Percentiles rank a stretch among this genome's conserved stretches.
Conservation (phyloP, 2,888 invertebrate genomes). For the Dryocosmus kuriphilus region DNA sequence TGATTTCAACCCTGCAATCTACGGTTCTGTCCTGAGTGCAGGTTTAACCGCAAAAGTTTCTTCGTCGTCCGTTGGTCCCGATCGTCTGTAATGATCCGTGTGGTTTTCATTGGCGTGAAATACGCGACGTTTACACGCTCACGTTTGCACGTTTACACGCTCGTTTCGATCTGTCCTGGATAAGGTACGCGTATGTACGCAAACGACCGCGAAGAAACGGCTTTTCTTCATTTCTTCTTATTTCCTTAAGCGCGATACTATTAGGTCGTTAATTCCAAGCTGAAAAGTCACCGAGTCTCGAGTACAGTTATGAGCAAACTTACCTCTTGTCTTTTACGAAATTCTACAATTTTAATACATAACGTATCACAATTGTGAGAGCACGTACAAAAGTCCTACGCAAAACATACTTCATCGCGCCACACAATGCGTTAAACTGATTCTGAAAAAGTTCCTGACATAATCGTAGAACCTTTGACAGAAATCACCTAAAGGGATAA, state of each 20-base stretch:
- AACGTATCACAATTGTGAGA: neutral
- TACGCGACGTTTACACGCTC: constrained; percentile 60
- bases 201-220: constrained; percentile 19
- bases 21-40: constrained; percentile 46
- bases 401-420: neutral
- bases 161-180: constrained; percentile 56
- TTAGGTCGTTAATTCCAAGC: constrained; percentile 17
- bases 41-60: constrained; percentile 60
- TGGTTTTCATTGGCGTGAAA: constrained; percentile 67
- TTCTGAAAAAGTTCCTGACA: too few relatives aligned
- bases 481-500: too few relatives aligned
- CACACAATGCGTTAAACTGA: too few relatives aligned
- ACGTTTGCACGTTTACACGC: constrained; percentile 57
- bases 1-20: constrained; percentile 19
- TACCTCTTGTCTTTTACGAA: neutral
- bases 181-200: constrained; percentile 49
- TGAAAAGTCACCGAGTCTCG: constrained; percentile 9
- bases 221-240: constrained; percentile 20
- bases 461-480: too few relatives aligned
- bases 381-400: too few relatives aligned
- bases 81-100: constrained; percentile 65
- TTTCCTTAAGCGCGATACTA: constrained; percentile 5
- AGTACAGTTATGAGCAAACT: constrained; percentile 5
- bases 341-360: neutral
- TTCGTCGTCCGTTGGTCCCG: constrained; percentile 57